phyloP scores from a whole-genome alignment of 2,888 invertebrate genomes.

The Uloborus plumipes region DNA sequence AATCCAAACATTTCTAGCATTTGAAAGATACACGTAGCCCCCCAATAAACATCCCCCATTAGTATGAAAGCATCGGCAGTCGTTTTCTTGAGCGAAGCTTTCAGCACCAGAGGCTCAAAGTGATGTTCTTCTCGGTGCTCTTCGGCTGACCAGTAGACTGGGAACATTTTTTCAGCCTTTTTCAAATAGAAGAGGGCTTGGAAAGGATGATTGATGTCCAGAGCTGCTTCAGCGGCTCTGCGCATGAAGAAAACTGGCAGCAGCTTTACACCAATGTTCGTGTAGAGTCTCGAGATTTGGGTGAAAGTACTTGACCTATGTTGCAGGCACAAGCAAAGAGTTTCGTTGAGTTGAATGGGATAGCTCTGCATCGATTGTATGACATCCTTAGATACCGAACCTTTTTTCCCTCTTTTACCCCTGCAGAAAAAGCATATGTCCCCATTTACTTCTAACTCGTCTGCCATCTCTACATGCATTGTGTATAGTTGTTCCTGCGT shows the following conservation, averaged over 20 bases:
- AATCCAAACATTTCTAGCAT: constrained; percentile 8
- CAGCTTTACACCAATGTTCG: constrained; percentile 1
- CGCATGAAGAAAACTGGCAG: constrained; percentile 7
- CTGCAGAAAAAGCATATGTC: constrained; percentile 17
- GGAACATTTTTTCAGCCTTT: neutral
- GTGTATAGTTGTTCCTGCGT: constrained; percentile 27
- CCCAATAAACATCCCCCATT: constrained; percentile 15
- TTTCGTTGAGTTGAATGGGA: no score
- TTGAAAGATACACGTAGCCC: neutral
- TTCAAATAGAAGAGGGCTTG: constrained; percentile 15
- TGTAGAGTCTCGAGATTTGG: constrained; percentile 8
- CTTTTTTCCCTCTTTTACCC: neutral
- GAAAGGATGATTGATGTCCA: constrained; percentile 25
- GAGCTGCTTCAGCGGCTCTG: constrained; percentile 32
- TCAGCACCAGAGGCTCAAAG: constrained; percentile 8
- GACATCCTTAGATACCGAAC: no score
- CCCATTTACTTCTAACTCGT: constrained; percentile 20
- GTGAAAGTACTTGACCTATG: neutral
- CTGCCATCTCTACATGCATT: constrained; percentile 28
- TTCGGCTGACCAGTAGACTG: neutral
- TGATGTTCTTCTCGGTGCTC: neutral
- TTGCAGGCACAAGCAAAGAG: constrained; percentile 12
- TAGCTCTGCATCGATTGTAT: no score
- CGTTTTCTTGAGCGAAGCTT: constrained; percentile 7
- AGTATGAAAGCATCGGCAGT: constrained; percentile 14